These are phyloP conservation scores for Scartelaos histophorus DNA, from an alignment of 2,113 vertebrate genomes.

Conservation along the genomic window DNA sequence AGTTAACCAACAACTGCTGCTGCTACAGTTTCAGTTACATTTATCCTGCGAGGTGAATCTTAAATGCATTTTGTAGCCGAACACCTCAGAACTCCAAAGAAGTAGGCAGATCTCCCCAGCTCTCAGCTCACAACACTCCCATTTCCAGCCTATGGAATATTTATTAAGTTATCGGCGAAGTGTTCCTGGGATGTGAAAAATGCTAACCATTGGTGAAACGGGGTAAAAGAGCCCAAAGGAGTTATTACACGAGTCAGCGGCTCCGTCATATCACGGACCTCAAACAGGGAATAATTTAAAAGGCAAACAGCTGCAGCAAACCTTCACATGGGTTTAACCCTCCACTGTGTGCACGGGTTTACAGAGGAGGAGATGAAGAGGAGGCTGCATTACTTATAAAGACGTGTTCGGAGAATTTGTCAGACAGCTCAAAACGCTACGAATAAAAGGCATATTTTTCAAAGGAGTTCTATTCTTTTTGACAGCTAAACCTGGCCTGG, in stretches of 20 bases:
- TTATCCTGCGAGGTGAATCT: background rate
- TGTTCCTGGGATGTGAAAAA: constrained; percentile 56
- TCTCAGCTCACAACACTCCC: constrained; percentile 16
- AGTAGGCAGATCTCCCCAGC: constrained; percentile 18
- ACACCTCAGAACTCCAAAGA: constrained; percentile 2
- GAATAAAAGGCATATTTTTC: background rate
- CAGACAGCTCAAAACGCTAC: background rate
- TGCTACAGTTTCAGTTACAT: background rate
- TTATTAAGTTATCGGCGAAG: constrained; percentile 55
- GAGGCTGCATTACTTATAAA: background rate
- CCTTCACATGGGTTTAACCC: constrained; percentile 26
- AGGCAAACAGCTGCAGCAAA: constrained; percentile 48
- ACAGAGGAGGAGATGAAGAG: background rate
- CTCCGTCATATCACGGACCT: constrained; percentile 50
- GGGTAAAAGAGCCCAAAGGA: constrained; percentile 53
- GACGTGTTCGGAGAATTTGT: background rate
- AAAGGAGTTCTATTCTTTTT: background rate
- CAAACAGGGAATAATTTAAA: constrained; percentile 56
- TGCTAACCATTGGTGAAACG: constrained; percentile 49
- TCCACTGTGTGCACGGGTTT: too few relatives aligned
- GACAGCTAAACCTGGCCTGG: background rate
- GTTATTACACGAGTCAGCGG: constrained; percentile 62
- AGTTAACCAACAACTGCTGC: background rate
- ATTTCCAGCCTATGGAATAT: constrained; percentile 46
- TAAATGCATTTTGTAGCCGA: background rate